Evolutionary conservation across 37 sponge, comb jelly and placozoan species (phyloP), one percentile per base, ranked within the genome.

Genomic region (Theonella swinhoei): DNA sequence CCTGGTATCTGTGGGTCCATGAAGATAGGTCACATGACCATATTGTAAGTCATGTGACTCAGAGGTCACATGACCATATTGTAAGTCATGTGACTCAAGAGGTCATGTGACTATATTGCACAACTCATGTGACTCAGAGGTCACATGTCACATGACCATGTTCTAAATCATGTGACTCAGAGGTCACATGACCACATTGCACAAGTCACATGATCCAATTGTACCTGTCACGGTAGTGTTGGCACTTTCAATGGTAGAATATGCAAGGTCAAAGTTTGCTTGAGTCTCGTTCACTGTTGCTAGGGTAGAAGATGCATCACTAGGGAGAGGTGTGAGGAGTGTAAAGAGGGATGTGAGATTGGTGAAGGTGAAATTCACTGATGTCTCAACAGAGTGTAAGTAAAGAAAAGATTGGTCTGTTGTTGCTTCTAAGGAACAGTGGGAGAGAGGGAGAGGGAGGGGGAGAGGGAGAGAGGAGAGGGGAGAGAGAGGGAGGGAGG

Each of bases 401-500:
- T 7, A 17, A 17, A 17, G 54, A 47, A 14, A 47, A 7, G 54
- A 17, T 14, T 47, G 54, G 54, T 17, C 11, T 17, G 14, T 14
- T 7, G 54, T 47, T 14, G 14, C 14, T 47, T 7, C 54, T 47
- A 47, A 17, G 14, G 54, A 47, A 14, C 11, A 14, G 14, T 47
- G 54, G 54, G 14, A 14, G 7, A 47, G 54, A 47, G 54, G 54
- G 14, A 47, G 54, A 47, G 7, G 54, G 14, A 7, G 7, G 7
- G 54, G 54, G 7, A 47, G 54, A 47, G 54, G 14, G 54, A 47
- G 7, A 30, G 19, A 22, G 61, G 20, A 59, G 20, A 20, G 36
- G 35, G 32, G 71, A 23, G 71, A 70, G 71, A 29, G 71, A 70
- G 71, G 37, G 71, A 70, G 71, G 37, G 71, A 70, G 37, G 33